Evolutionary conservation across 2,797 vertebrate genomes (phyloP), one percentile per base, ranked within the genome.

Genomic region (Selene dorsalis): DNA sequence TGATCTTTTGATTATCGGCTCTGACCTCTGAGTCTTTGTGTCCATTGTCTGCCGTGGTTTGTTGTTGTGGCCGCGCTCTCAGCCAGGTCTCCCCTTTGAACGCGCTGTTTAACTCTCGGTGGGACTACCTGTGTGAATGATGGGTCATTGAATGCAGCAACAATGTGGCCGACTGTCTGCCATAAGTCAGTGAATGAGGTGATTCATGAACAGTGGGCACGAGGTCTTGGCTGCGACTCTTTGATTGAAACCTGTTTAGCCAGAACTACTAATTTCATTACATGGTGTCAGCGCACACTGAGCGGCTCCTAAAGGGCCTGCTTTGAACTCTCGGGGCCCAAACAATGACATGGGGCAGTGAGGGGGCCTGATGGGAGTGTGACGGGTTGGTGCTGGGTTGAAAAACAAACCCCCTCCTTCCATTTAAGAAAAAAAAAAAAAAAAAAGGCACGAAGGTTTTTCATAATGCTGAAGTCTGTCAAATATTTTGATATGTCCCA

Each of bases 401-500:
- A 84, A 88, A 90, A 92, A 90, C 84, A 91, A 90, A 91, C 83
- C 73, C 80, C 73, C 71, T 28, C 16, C 13, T 50, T 26, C n/a
- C 20, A 38, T 35, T 8, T 8, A 35, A 35, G 7, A 5, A 32
- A 32, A 32, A 53, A 45, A 24, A 64, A 57, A 62, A 65, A 74
- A 77, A 76, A 80, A 80, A 65, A 30, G 13, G 58, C 95, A 74
- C 93, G 93, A 88, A 88, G 92, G 94, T 95, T 96, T 97, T 97
- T 96, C 96, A 96, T 96, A 96, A 97, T 95, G 95, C 96, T 97
- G 96, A 98, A 97, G 96, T 97, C 97, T 98, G 97, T 99, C 97
- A 98, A 95, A 97, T 97, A 96, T 97, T 98, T 96, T 97, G 97
- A 98, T 96, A 95, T 96, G 96, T 98, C 96, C 96, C 96, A 96